These are phyloP conservation scores for Myzus persicae DNA, from an alignment of 1,140 invertebrate species.

Conservation along the genomic window DNA sequence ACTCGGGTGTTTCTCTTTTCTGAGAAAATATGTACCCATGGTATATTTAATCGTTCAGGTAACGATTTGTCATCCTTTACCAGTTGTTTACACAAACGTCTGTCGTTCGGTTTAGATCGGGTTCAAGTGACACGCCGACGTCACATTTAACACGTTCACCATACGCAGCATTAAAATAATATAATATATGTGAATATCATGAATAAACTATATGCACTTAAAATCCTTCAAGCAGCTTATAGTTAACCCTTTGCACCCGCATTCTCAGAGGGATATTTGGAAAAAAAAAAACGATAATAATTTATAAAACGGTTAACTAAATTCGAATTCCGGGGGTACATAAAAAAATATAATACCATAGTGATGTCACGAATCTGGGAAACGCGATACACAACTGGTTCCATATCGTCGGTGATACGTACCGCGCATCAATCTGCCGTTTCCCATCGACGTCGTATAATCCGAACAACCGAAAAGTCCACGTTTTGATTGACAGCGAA, in stretches of 20 bases:
- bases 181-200: not conserved
- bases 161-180: not conserved
- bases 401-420: not conserved
- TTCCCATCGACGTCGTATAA: not conserved
- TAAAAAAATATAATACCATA: not conserved
- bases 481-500: not conserved
- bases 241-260: not conserved
- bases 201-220: not conserved
- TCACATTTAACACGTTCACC: not conserved
- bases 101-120: not conserved
- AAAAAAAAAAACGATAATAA: not conserved
- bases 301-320: not conserved
- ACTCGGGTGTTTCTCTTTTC: not conserved
- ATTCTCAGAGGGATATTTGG: not conserved
- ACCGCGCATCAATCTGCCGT: not conserved
- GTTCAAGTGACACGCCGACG: not conserved
- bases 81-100: not conserved
- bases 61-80: not conserved
- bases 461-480: not conserved
- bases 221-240: no score
- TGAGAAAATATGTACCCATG: not conserved
- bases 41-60: not conserved
- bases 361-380: not conserved
- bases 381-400: constrained; percentile 27
- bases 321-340: not conserved